Evolutionary conservation across 2,888 invertebrate genomes (phyloP), one percentile per base, ranked within the genome.

Genomic region (Acronicta psi): DNA sequence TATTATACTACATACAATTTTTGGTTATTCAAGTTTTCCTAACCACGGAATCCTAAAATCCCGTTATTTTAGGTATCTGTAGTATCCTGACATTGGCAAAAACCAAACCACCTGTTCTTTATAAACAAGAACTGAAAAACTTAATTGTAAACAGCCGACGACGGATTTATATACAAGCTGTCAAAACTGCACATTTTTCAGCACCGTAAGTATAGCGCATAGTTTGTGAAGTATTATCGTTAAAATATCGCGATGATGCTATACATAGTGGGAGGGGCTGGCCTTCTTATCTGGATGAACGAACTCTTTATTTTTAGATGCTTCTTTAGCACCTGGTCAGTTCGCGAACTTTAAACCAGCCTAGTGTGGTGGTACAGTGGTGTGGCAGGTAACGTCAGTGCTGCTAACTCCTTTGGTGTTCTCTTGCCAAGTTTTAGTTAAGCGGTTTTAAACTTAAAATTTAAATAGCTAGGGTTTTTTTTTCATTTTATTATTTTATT

Each of bases 91-190:
- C 58, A 57, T 69, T 60, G 47, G 45, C 58, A 57, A 52, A 41
- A 56, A 40, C 66, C 49, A 49, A 37, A 74, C 52, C 80, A 77
- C 57, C 77, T 81, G 83, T 46, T 73, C 46, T 68, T 25, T 53
- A 64, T 51, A 64, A 86, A 86, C 81, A 89, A n/a, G n/a, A 89
- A 87, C 81, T 66, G 46, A 69, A 72, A 70, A 76, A 77, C 80
- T 85, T 89, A 82, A 93, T 91, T 68, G 82, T 89, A 92, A 93
- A 93, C 88, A 92, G 59, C 42, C 93, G 92, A 90, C 77, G 91
- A 93, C 76, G 72, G 92, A 92, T 88, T 80, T 85, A 80, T 88
- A 90, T 63, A 89, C 88, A 86, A 38, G 14, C 59, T 69, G 83
- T 83, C 84, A 80, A 75, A 72, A 75, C 38, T 55, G 51, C 41